Evolutionary conservation across 2,797 vertebrate species (phyloP), one percentile per base, ranked within the genome.

Genomic region (Lepilemur ruficaudatus): DNA sequence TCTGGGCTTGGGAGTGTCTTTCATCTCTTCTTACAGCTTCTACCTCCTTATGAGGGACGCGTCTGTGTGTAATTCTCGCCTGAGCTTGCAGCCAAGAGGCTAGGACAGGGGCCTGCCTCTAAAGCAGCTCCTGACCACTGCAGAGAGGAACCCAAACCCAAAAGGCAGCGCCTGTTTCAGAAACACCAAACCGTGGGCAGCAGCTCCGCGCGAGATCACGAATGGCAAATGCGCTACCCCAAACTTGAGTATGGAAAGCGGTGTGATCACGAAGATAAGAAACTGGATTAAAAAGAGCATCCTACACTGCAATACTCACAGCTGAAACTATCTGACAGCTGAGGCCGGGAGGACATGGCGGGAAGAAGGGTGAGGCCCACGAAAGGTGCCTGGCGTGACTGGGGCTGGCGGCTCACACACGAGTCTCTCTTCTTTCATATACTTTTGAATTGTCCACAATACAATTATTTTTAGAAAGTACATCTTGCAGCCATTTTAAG

Each of bases 1-100:
- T 96, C 97, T 97, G 84, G 76, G 96, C 96, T 95, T 97, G 52
- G 76, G 85, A 91, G 84, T 13, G 11, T 1, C 81, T 94, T 95
- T 80, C 32, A 46, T 92, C 85, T 86, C 70, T 94, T 97, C 93
- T 57, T 94, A 92, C 41, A 63, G 93, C 63, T 38, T 91, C 92
- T 96, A 72, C 89, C 96, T 96, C 87, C 93, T 75, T 93, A 88
- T 20, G 86, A n/a, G 63, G 32, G 32, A 65, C 7, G 17, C 3
- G 30, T 65, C 63, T 32, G 32, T 46, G 32, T 30, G 25, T 48
- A 89, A 80, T 89, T 96, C 92, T 92, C 91, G 96, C 90, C 97
- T 97, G 90, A 63, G 81, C 80, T 10, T 28, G 93, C 76, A 84
- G 97, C 91, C 96, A 84, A 97, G 72, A 95, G 89, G 30, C 94